phyloP scores from a whole-genome alignment of 2,113 vertebrate species.

The Thinocorus orbignyianus region DNA sequence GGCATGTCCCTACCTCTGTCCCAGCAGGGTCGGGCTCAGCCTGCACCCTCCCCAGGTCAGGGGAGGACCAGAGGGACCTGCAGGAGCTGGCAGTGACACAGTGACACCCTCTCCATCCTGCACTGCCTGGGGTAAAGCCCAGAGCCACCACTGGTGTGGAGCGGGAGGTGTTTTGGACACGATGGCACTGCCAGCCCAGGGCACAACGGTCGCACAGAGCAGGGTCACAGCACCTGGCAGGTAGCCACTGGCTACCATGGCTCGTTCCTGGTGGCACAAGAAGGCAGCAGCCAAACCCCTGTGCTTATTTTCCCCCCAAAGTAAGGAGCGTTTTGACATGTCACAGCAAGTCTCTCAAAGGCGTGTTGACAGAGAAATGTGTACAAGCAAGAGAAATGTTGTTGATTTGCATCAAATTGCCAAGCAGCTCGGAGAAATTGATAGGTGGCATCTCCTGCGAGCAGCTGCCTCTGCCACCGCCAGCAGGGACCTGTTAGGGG shows the following conservation, averaged over 20 bases:
- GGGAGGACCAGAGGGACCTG: not conserved
- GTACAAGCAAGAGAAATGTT: not conserved
- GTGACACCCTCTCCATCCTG: not conserved
- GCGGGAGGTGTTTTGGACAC: accelerated
- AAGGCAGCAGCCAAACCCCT: not conserved
- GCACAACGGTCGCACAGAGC: accelerated
- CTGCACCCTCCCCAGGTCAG: not conserved
- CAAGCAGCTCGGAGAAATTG: not conserved
- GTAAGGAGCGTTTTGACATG: not conserved
- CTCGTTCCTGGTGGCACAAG: not conserved
- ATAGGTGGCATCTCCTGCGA: accelerated
- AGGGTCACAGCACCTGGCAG: accelerated
- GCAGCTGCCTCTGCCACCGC: not conserved
- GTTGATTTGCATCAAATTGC: not conserved
- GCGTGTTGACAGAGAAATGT: not conserved
- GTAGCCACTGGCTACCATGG: no score
- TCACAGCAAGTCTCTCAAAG: not conserved
- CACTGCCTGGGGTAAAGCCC: not conserved
- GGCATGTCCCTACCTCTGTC: not conserved
- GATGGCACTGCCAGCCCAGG: not conserved
- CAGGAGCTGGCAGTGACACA: not conserved
- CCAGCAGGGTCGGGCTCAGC: not conserved
- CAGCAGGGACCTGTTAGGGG: not conserved
- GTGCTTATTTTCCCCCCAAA: not conserved
- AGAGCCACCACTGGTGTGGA: no score